Evolutionary conservation across 2,113 vertebrate genomes (phyloP).

Genomic region (Protobothrops flavoviridis): DNA sequence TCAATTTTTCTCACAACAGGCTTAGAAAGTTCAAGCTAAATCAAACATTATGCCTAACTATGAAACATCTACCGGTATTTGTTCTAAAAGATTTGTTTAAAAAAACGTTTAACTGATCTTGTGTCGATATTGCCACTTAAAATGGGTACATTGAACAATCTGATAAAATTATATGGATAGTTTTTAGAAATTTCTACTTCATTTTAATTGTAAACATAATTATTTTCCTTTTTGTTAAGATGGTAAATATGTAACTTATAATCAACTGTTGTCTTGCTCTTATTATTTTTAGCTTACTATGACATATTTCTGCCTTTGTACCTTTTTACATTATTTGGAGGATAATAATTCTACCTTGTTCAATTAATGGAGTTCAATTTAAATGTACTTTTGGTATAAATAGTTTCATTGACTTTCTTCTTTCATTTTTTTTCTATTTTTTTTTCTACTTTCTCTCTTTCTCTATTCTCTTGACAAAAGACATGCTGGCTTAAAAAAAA

Average conservation of each 20-base stretch:
- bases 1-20: not conserved
- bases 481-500: not conserved
- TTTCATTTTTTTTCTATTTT: not conserved
- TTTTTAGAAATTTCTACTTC: not conserved
- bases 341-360: not conserved
- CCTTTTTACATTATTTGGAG: conserved; percentile 17
- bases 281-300: not conserved
- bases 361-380: not conserved
- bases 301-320: accelerated
- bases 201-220: conserved; percentile 25
- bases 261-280: not conserved
- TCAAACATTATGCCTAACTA: not conserved
- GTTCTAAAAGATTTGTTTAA: not conserved
- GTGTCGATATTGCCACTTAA: conserved; percentile 11
- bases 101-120: not conserved
- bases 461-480: not conserved
- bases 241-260: conserved; percentile 1
- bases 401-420: not conserved
- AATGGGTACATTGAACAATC: not conserved
- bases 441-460: not conserved
- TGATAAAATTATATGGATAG: not conserved
- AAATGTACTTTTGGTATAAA: not conserved
- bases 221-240: conserved; percentile 7
- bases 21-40: not conserved
- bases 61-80: not conserved